A percentile compares a stretch with the other conserved stretches of the same genome.
These are phyloP conservation scores for Lithophane ornitopus DNA, from an alignment of 2,888 invertebrate species.

Conservation along the genomic window DNA sequence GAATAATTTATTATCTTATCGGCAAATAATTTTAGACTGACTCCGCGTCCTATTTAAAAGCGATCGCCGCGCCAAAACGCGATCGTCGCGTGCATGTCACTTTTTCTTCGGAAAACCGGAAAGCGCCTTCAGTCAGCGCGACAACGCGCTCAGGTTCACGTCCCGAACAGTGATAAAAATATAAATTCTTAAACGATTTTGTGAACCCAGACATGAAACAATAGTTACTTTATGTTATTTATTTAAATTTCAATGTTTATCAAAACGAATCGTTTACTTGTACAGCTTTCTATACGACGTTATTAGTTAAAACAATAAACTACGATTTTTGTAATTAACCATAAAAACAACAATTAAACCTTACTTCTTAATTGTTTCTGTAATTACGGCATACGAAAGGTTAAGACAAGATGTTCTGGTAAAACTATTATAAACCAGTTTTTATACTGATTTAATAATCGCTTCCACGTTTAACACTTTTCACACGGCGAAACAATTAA, in stretches of 20 bases:
- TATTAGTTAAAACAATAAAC: not conserved
- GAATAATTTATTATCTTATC: not conserved
- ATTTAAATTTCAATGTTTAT: not conserved
- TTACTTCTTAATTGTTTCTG: too few relatives aligned
- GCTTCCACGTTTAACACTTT: not conserved
- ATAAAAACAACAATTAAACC: constrained; percentile 14
- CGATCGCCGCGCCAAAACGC: too few relatives aligned
- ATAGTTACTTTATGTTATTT: not conserved
- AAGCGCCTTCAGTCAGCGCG: too few relatives aligned
- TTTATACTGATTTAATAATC: not conserved
- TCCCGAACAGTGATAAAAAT: too few relatives aligned
- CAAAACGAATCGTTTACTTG: not conserved
- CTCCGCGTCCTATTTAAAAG: too few relatives aligned
- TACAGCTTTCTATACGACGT: not conserved
- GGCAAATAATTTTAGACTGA: not conserved
- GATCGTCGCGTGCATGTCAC: too few relatives aligned
- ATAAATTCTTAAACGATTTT: not conserved
- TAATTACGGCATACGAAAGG: too few relatives aligned
- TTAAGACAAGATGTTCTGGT: not conserved
- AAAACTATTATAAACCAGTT: not conserved
- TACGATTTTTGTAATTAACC: not conserved
- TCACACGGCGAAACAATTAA: not conserved
- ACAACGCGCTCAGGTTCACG: too few relatives aligned
- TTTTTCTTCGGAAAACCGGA: too few relatives aligned
- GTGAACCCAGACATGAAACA: not conserved